Base-by-base conservation (phyloP, 2,888 invertebrate genomes). In the Saturnia japonica region DNA sequence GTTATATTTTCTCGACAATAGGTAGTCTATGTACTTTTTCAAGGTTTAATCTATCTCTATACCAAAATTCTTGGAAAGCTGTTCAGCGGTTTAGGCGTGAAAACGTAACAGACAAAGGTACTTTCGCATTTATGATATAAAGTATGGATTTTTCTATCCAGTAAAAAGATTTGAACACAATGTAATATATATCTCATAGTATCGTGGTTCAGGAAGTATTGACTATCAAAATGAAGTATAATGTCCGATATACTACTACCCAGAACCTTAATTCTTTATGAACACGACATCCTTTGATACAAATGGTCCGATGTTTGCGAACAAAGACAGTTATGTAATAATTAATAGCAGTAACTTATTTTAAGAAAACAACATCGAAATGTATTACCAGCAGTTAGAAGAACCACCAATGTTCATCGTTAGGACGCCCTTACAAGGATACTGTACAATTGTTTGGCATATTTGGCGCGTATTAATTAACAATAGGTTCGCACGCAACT, bases 391-490 rank as follows among this genome's bases (percentile, higher is more conserved):
- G 70, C 54, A 66, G 68, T 62, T 70, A 70, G 70, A 40, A 66
- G 45, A 66, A 42, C 43, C 67, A 68, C 22, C 34, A 70, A 64
- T 66, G 74, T 70, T 73, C 76, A 75, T 79, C 81, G 82, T 85
- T 86, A 84, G 68, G 74, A 72, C 72, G 70, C 75, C 82, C 82
- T 68, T 83, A 86, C 76, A 88, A 84, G 86, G 87, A 74, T 72
- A 76, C 76, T 75, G 80, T 78, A 81, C 89, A 81, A 91, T 91
- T 88, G 90, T 88, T 80, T 76, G 74, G 85, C 85, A 78, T 85
- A 87, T 91, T 90, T 85, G 91, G 90, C 75, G 75, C 79, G 82
- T 81, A 82, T 85, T 89, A 88, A 90, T 87, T 85, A 85, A 83
- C 86, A 84, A 85, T 87, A 79, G 83, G 75, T 76, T 75, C 74